Percentiles rank a stretch among this genome's conserved stretches.
phyloP scores from a whole-genome alignment of 2,113 vertebrate genomes.

The Ibidorhyncha struthersii region DNA sequence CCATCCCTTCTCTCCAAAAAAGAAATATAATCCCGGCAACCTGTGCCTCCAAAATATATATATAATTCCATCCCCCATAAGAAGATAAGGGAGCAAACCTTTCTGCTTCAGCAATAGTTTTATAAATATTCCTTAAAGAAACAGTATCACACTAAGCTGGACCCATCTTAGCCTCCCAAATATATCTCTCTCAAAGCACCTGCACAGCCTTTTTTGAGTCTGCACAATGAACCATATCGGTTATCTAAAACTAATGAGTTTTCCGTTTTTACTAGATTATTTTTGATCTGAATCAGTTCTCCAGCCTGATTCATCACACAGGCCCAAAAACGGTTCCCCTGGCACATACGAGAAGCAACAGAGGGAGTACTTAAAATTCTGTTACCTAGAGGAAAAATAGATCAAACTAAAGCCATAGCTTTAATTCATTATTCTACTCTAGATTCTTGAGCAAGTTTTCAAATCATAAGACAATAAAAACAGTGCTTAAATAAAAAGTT shows the following conservation, averaged over 20 bases:
- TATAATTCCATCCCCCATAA: rapidly evolving
- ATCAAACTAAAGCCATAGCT: background rate
- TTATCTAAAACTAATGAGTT: background rate
- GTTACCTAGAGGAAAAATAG: background rate
- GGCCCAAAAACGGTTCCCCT: background rate
- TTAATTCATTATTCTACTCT: background rate
- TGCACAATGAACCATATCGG: background rate
- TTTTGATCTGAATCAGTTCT: background rate
- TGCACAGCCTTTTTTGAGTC: background rate
- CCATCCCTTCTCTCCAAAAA: background rate
- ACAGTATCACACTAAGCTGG: background rate
- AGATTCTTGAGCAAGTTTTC: background rate
- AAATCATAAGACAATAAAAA: background rate
- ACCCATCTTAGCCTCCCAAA: background rate
- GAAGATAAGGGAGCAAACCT: background rate
- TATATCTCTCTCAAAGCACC: background rate
- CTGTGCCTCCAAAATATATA: background rate
- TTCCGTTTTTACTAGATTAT: background rate
- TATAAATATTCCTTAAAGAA: background rate
- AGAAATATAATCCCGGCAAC: background rate
- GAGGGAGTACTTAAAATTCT: background rate
- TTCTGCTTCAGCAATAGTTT: background rate
- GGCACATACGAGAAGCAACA: background rate
- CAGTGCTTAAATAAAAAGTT: background rate
- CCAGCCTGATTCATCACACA: background rate